Conservation (phyloP, 2,113 vertebrate species). For the Uropsilus gracilis region DNA sequence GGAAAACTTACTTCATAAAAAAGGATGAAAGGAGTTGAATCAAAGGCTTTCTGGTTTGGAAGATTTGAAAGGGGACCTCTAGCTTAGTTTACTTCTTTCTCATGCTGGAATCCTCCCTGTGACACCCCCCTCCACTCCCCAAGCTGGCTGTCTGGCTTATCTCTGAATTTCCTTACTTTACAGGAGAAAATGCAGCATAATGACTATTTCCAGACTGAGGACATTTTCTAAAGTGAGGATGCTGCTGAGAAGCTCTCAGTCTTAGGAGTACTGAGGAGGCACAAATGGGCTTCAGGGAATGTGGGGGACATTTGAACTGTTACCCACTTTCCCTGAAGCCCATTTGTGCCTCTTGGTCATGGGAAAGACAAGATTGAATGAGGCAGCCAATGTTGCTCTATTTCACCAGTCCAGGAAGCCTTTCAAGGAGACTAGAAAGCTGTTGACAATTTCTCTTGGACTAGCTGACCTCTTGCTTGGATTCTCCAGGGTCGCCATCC, state of each 20-base stretch:
- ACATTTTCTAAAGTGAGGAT: slow-evolving; percentile 27
- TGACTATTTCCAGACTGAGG: slow-evolving; percentile 31
- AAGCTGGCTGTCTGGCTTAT: not conserved
- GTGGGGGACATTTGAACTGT: not conserved
- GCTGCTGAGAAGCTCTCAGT: slow-evolving; percentile 9
- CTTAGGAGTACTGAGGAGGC: not conserved
- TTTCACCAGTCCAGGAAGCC: not conserved
- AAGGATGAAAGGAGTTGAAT: slow-evolving; percentile 39
- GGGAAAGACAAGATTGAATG: not conserved
- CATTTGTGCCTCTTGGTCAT: not conserved
- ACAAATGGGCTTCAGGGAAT: not conserved
- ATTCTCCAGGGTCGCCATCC: not conserved
- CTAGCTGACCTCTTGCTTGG: not conserved
- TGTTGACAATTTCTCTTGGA: not conserved
- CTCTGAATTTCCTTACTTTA: not conserved
- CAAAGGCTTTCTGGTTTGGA: slow-evolving; percentile 34
- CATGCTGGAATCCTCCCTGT: not conserved
- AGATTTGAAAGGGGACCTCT: not conserved
- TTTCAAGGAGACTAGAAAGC: not conserved
- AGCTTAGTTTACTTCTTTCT: not conserved
- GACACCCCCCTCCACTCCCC: not conserved
- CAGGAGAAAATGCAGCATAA: not conserved
- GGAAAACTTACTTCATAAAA: slow-evolving; percentile 21
- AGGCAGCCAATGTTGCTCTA: not conserved
- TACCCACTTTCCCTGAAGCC: too few species aligned